These are phyloP conservation scores for Eudyptes chrysolophus DNA, from an alignment of 2,113 vertebrate species.

Conservation along the genomic window DNA sequence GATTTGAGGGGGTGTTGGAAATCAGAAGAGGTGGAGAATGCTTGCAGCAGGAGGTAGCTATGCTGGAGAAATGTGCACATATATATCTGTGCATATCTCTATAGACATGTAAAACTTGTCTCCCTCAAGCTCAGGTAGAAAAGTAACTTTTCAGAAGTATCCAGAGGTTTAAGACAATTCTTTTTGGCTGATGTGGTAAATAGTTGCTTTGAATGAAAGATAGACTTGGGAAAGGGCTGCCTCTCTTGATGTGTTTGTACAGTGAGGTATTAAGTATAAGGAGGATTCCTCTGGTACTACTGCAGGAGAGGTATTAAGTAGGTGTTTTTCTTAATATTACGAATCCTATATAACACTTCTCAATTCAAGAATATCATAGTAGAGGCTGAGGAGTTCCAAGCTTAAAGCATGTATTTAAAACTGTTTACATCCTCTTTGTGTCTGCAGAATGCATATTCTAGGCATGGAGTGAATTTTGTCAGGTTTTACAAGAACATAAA, in stretches of 20 bases:
- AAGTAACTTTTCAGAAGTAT: background rate
- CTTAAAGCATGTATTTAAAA: background rate
- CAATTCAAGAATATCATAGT: background rate
- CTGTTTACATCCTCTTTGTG: background rate
- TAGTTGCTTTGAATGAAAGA: background rate
- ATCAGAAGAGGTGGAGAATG: background rate
- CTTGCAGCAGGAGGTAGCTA: background rate
- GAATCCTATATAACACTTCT: background rate
- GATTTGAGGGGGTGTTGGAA: background rate
- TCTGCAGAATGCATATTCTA: background rate
- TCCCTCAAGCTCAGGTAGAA: background rate
- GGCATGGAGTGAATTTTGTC: background rate
- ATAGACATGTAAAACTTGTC: background rate
- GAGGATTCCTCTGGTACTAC: background rate
- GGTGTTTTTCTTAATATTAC: background rate
- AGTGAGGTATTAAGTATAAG: background rate
- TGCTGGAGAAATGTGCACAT: background rate
- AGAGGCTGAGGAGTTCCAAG: background rate
- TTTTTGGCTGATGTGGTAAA: background rate
- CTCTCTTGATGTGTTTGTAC: background rate
- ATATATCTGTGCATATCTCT: background rate
- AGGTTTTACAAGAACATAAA: background rate
- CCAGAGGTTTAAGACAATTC: background rate
- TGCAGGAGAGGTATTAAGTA: background rate
- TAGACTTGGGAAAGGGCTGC: background rate